Evolutionary conservation across 1,140 invertebrate genomes (phyloP).

Genomic region (Cydia amplana): DNA sequence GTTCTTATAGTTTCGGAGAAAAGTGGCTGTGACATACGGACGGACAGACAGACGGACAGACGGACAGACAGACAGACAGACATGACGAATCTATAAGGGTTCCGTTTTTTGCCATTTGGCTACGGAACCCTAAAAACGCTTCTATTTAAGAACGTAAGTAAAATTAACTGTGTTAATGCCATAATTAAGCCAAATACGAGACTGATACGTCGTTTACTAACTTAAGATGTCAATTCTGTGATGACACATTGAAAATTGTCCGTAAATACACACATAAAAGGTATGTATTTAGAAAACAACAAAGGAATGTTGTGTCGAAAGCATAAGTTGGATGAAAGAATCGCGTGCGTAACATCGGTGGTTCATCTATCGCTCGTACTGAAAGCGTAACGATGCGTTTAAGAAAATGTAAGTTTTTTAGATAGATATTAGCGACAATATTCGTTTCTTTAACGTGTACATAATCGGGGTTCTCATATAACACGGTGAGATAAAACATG

Average conservation of each 20-base stretch:
- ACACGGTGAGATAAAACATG: background rate
- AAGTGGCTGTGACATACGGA: too few relatives aligned
- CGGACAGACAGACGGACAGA: too few relatives aligned
- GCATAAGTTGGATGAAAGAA: constrained; percentile 37
- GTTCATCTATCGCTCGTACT: constrained; percentile 54
- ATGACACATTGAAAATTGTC: background rate
- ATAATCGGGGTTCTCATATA: background rate
- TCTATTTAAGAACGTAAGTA: too few relatives aligned
- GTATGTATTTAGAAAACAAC: constrained; percentile 34
- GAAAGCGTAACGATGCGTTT: constrained; percentile 65
- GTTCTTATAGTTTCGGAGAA: too few relatives aligned
- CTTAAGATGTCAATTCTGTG: too few relatives aligned
- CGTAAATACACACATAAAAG: background rate
- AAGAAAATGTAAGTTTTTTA: constrained; percentile 8
- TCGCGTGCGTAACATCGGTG: constrained; percentile 42
- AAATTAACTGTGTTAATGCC: too few relatives aligned
- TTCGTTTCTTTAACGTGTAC: background rate
- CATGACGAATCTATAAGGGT: too few relatives aligned
- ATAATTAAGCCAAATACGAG: too few relatives aligned
- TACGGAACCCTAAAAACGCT: too few relatives aligned
- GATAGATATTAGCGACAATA: background rate
- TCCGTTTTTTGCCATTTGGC: too few relatives aligned
- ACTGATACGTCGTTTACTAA: too few relatives aligned
- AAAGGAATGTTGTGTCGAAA: constrained; percentile 38
- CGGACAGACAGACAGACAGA: too few relatives aligned